Evolutionary conservation across 2,888 invertebrate genomes (phyloP).

Genomic region (Willowsia nigromaculata): DNA sequence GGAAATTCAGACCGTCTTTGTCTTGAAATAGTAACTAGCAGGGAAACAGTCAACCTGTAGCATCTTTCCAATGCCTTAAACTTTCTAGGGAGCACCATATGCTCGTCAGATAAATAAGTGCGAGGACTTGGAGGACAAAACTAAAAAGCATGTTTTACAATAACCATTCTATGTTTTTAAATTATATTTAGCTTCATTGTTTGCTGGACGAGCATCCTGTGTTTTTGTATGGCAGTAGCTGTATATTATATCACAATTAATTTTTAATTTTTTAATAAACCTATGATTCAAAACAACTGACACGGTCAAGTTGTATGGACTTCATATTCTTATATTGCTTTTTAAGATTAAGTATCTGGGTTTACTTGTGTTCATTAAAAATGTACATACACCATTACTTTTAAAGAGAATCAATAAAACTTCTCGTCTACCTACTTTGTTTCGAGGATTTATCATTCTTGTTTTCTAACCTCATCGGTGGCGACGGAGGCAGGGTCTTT

Average conservation of each 20-base stretch:
- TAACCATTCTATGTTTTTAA: background rate
- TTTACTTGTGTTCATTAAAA: too few species aligned
- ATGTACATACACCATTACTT: too few species aligned
- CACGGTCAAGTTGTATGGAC: too few species aligned
- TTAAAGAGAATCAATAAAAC: background rate
- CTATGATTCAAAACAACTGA: too few species aligned
- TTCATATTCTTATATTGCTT: too few species aligned
- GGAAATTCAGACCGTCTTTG: constrained; percentile 15
- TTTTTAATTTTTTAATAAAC: too few species aligned
- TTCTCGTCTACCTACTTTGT: background rate
- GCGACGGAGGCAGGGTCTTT: constrained; percentile 24
- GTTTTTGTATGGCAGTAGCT: too few species aligned
- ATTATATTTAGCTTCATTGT: too few species aligned
- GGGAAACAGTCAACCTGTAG: constrained; percentile 68
- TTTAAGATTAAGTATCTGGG: too few species aligned
- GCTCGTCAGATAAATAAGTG: background rate
- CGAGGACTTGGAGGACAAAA: background rate
- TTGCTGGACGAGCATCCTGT: too few species aligned
- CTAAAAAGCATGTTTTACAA: background rate
- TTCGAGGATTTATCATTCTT: background rate
- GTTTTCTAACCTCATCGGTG: background rate
- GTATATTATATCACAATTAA: too few species aligned
- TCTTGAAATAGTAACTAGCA: constrained; percentile 27
- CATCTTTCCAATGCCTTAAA: constrained; percentile 27
- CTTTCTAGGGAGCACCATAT: constrained; percentile 44